phyloP scores from a whole-genome alignment of 2,888 invertebrate species.

The Ophion ventricosus region DNA sequence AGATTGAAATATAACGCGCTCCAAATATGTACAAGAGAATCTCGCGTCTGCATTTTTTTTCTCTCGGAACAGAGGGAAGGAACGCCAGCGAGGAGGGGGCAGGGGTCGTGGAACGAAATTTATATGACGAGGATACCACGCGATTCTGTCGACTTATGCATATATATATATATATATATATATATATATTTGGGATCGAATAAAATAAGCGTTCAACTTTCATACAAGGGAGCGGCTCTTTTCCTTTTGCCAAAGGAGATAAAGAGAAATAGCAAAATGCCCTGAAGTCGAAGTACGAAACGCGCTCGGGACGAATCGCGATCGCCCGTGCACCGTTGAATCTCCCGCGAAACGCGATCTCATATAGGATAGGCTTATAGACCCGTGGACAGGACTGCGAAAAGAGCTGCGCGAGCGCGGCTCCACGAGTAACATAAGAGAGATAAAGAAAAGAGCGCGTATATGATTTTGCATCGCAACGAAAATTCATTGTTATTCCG shows the following conservation, averaged over 20 bases:
- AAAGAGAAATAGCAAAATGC: conserved; percentile 17
- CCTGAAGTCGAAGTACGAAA: conserved; percentile 22
- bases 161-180: background rate
- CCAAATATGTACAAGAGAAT: conserved; percentile 76
- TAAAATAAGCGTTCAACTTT: conserved; percentile 52
- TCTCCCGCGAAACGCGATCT: conserved; percentile 55
- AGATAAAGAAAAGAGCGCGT: conserved; percentile 40
- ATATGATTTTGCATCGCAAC: conserved; percentile 30
- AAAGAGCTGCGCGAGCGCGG: conserved; percentile 29
- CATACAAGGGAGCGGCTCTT: background rate
- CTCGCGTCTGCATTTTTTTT: conserved; percentile 40
- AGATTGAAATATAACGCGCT: conserved; percentile 81
- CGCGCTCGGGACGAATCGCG: conserved; percentile 39
- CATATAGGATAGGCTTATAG: conserved; percentile 36
- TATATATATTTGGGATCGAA: conserved; percentile 19
- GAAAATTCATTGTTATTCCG: conserved; percentile 65
- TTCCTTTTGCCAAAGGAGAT: background rate
- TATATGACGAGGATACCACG: conserved; percentile 60
- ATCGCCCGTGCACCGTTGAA: conserved; percentile 49
- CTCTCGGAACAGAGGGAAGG: conserved; percentile 2
- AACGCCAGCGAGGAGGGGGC: background rate
- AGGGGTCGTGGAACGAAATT: conserved; percentile 57
- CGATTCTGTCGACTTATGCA: background rate
- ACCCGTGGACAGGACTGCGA: background rate
- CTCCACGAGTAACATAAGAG: conserved; percentile 26